These are phyloP conservation scores for Percopsis transmontana DNA, from an alignment of 2,113 vertebrate genomes.

Conservation along the genomic window DNA sequence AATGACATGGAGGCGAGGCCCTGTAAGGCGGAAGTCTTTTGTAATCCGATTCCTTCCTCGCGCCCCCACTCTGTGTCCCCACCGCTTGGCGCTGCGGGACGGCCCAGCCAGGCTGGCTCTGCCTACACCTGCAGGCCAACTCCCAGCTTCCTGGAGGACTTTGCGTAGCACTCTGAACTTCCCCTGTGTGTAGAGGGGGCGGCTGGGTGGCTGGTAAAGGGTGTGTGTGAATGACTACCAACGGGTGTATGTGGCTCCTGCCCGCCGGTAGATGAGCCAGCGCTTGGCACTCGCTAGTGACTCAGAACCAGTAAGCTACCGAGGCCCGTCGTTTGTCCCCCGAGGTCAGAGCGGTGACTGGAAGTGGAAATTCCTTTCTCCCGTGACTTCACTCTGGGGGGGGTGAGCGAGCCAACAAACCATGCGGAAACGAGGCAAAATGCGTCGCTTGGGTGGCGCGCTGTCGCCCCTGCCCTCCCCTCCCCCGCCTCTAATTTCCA, in stretches of 20 bases:
- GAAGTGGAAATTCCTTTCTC: background rate
- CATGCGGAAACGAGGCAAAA: slow-evolving; percentile 52
- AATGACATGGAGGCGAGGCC: slow-evolving; percentile 26
- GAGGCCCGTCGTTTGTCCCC: slow-evolving; percentile 8
- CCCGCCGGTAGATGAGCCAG: slow-evolving; percentile 10
- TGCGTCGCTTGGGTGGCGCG: slow-evolving; percentile 12
- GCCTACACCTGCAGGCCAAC: slow-evolving; percentile 54
- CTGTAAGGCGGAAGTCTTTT: slow-evolving; percentile 45
- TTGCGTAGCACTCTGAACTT: slow-evolving; percentile 2
- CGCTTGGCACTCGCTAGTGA: slow-evolving; percentile 3
- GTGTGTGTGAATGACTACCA: slow-evolving; percentile 9
- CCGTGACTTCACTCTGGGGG: slow-evolving; percentile 37
- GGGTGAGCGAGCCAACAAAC: no score
- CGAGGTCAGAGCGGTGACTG: slow-evolving; percentile 11
- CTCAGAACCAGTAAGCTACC: slow-evolving; percentile 4
- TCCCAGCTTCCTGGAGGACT: slow-evolving; percentile 19
- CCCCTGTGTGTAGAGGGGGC: background rate
- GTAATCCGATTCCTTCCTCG: slow-evolving; percentile 40
- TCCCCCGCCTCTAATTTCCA: no score
- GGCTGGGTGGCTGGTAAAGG: background rate
- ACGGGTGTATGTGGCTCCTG: background rate
- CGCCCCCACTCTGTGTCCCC: slow-evolving; percentile 19
- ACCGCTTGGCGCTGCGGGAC: slow-evolving; percentile 32
- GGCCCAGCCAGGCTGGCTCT: slow-evolving; percentile 18
- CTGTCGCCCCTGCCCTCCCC: background rate